Evolutionary conservation across 2,888 invertebrate genomes (phyloP), one percentile per base, ranked within the genome.

Genomic region (Noctua pronuba): DNA sequence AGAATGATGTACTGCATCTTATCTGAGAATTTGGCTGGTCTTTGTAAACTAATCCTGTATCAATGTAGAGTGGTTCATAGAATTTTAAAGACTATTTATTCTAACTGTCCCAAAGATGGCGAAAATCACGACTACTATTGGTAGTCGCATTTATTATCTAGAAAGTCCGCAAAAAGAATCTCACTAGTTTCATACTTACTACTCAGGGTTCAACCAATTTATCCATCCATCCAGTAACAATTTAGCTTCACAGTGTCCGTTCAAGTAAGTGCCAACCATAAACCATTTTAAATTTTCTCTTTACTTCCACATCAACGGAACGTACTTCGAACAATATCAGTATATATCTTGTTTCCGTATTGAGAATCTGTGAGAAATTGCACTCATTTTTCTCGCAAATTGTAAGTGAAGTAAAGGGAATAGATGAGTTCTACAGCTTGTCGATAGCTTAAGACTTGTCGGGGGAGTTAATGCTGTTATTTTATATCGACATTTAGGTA

Each of bases 311-410:
- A 70, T 77, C 72, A 73, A 69, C 44, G 68, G 80, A 75, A 31
- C 46, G 67, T 58, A 71, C 70, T 81, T 67, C 35, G 35, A 77
- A 80, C 81, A 73, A 66, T 81, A 82, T 78, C 71, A 74, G 64
- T 72, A 70, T 74, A 66, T 84, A 77, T 78, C 85, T 85, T 72
- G 85, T 71, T 85, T 46, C 67, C 52, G 65, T 85, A 78, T 85
- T 82, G 86, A 75, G 68, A 85, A 81, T 83, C 83, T 79, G 76
- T 81, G 84, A 84, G 73, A 85, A 83, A 84, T 85, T 86, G 58
- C 66, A 70, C 65, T 73, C 83, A 84, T 84, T 83, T 82, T 72
- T 79, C 83, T 84, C 72, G 28, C 62, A 74, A 85, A 85, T 78
- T 79, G 74, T 85, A 73, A 79, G 72, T 62, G 74, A 84, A 82